Evolutionary conservation across 1,140 invertebrate species (phyloP).

Genomic region (Habropoda laboriosa): DNA sequence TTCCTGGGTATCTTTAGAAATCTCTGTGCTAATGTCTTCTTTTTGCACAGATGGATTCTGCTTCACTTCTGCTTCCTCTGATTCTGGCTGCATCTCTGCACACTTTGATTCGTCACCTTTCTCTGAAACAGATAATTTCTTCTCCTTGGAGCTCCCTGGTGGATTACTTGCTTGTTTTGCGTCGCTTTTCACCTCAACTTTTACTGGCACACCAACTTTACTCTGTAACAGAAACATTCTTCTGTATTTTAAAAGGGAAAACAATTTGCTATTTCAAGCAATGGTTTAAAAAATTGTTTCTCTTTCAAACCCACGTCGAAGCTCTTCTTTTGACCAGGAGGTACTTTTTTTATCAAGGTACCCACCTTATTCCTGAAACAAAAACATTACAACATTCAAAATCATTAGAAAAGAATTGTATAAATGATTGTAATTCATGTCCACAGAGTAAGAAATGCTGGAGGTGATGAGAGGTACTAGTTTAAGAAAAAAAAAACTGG

Average conservation of each 20-base stretch:
- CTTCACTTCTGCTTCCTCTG: constrained; percentile 46
- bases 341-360: constrained; percentile 47
- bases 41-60: constrained; percentile 20
- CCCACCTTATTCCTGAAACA: constrained; percentile 68
- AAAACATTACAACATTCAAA: constrained; percentile 53
- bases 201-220: constrained; percentile 62
- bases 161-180: constrained; percentile 42
- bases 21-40: not conserved
- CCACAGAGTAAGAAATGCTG: constrained; percentile 59
- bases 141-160: constrained; percentile 33
- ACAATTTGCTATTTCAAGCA: not conserved
- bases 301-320: constrained; percentile 64
- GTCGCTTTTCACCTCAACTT: constrained; percentile 37
- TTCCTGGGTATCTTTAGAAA: not conserved
- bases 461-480: constrained; percentile 74
- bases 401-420: constrained; percentile 24
- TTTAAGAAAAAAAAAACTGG: constrained; percentile 54
- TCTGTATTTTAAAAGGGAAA: not conserved
- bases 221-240: constrained; percentile 63
- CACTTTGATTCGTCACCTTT: constrained; percentile 50
- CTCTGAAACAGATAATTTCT: constrained; percentile 13
- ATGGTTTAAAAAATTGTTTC: too few relatives aligned
- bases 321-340: constrained; percentile 38
- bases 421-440: constrained; percentile 23
- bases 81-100: constrained; percentile 66